These are phyloP conservation scores for Balearica regulorum DNA, from an alignment of 2,797 vertebrate genomes.

Conservation along the genomic window DNA sequence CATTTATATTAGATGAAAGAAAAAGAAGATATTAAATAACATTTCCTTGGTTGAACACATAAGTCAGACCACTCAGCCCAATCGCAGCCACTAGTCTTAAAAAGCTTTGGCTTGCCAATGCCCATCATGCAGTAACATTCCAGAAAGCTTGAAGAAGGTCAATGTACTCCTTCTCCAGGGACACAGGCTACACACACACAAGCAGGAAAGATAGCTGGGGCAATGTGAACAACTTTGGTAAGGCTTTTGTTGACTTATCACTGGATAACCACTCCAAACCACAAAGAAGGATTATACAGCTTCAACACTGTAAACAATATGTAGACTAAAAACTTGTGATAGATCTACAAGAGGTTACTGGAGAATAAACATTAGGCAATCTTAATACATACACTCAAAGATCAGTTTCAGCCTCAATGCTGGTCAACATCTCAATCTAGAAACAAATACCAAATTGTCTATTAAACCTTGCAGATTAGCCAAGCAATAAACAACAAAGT, in stretches of 20 bases:
- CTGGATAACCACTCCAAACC: background rate
- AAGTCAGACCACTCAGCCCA: background rate
- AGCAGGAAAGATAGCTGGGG: background rate
- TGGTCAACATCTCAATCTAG: background rate
- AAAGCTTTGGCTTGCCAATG: background rate
- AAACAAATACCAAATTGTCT: background rate
- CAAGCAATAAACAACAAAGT: background rate
- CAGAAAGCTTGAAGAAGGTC: background rate
- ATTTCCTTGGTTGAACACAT: background rate
- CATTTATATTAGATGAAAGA: background rate
- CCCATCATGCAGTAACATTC: background rate
- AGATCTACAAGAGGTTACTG: background rate
- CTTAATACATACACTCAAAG: background rate
- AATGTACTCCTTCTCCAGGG: background rate
- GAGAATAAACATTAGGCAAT: background rate
- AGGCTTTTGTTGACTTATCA: background rate
- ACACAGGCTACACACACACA: rapidly evolving
- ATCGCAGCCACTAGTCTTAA: background rate
- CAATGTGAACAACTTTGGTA: background rate
- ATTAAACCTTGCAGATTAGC: background rate
- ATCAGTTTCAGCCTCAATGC: background rate
- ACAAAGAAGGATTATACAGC: background rate
- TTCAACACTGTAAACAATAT: background rate
- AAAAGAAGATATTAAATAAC: background rate
- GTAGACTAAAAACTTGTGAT: background rate